A percentile compares a stretch with the other conserved stretches of the same genome.
These are phyloP conservation scores for Idaea straminata DNA, from an alignment of 2,888 invertebrate species.

Conservation along the genomic window DNA sequence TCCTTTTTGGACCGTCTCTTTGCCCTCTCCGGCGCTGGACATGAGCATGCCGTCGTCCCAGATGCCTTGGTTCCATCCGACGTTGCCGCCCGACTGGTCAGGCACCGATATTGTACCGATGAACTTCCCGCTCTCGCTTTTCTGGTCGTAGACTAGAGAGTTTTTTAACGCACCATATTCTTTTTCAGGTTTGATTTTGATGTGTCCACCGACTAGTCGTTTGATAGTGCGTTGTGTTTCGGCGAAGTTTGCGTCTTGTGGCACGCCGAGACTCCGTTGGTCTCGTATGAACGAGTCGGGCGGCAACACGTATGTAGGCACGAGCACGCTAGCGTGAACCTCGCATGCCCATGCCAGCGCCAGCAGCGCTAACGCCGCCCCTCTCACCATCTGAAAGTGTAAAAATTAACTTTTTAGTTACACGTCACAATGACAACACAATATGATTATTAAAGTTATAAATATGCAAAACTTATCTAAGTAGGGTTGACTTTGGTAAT, in stretches of 20 bases:
- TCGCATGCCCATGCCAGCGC: slow-evolving; percentile 72
- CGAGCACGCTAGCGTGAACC: slow-evolving; percentile 69
- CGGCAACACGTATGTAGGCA: slow-evolving; percentile 77
- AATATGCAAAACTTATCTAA: slow-evolving; percentile 68
- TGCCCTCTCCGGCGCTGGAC: slow-evolving; percentile 86
- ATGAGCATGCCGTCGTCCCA: slow-evolving; percentile 85
- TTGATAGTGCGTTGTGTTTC: slow-evolving; percentile 81
- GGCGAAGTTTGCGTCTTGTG: slow-evolving; percentile 53
- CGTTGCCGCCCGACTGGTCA: slow-evolving; percentile 73
- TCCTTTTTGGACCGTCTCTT: slow-evolving; percentile 67
- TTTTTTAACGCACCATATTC: slow-evolving; percentile 67
- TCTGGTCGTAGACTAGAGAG: slow-evolving; percentile 57
- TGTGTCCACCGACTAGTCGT: slow-evolving; percentile 85
- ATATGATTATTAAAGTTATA: slow-evolving; percentile 32
- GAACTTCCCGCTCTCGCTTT: slow-evolving; percentile 67
- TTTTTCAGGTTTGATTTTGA: slow-evolving; percentile 73
- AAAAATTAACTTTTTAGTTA: slow-evolving; percentile 62
- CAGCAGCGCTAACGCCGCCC: slow-evolving; percentile 73
- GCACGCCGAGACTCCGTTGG: slow-evolving; percentile 66
- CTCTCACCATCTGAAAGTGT: slow-evolving; percentile 79
- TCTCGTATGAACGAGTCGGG: slow-evolving; percentile 77
- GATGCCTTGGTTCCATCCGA: slow-evolving; percentile 77
- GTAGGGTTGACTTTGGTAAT: slow-evolving; percentile 60
- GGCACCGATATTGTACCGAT: slow-evolving; percentile 56
- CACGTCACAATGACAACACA: slow-evolving; percentile 31